These are phyloP conservation scores for Regulus satrapa DNA, from an alignment of 2,113 vertebrate genomes.

Conservation along the genomic window DNA sequence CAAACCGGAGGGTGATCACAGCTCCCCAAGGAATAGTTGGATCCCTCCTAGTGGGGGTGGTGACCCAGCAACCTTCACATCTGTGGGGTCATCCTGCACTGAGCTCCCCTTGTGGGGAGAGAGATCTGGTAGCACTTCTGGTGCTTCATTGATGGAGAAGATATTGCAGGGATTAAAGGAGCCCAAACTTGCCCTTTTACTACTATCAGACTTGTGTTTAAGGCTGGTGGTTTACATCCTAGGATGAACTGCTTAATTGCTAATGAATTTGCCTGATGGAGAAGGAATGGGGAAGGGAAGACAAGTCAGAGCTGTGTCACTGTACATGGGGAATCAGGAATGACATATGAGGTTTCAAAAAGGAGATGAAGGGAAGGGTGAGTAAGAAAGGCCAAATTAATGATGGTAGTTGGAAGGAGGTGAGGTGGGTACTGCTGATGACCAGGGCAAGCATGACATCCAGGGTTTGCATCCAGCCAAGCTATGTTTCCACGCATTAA, in stretches of 20 bases:
- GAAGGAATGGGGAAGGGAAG: background rate
- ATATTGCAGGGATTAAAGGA: background rate
- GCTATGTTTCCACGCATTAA: background rate
- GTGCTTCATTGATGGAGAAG: background rate
- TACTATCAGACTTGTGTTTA: background rate
- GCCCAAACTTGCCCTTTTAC: background rate
- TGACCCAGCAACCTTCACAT: background rate
- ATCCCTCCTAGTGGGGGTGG: background rate
- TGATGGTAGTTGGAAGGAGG: background rate
- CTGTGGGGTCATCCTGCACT: background rate
- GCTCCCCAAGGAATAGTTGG: rapidly evolving
- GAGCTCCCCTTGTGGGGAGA: background rate
- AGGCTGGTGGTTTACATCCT: background rate
- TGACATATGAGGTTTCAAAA: background rate
- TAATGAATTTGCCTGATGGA: background rate
- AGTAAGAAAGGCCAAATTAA: background rate
- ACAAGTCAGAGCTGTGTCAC: background rate
- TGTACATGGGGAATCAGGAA: background rate
- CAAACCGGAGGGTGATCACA: background rate
- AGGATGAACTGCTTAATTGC: background rate
- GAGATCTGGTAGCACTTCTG: background rate
- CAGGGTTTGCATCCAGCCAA: background rate
- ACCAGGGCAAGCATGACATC: rapidly evolving
- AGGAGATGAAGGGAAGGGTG: background rate
- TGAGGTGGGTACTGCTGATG: background rate